Conservation (phyloP, 1,140 invertebrate species). For the Ceratina calcarata region DNA sequence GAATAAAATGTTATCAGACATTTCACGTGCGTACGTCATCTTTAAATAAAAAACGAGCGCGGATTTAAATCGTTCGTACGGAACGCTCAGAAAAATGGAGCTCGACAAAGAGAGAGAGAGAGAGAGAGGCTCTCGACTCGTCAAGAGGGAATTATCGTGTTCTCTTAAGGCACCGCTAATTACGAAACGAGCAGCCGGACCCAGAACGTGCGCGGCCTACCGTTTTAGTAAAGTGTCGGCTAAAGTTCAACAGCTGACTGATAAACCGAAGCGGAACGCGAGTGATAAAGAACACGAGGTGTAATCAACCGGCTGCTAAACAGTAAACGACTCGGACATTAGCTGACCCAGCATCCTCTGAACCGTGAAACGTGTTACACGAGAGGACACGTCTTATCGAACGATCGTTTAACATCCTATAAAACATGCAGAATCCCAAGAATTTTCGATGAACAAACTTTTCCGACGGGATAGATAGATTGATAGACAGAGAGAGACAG, state of each 20-base stretch:
- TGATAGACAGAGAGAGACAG: too few relatives aligned
- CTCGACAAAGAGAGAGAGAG: neutral
- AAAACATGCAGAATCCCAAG: neutral
- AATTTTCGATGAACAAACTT: neutral
- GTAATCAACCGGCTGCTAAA: slow-evolving; percentile 27
- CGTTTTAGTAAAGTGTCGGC: slow-evolving; percentile 28
- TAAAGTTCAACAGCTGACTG: slow-evolving; percentile 26
- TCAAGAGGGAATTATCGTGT: slow-evolving; percentile 7
- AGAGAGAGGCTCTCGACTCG: neutral
- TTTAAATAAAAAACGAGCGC: too few relatives aligned
- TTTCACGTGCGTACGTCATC: too few relatives aligned
- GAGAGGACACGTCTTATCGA: slow-evolving; percentile 7
- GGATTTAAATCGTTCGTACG: too few relatives aligned
- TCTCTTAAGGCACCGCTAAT: slow-evolving; percentile 29
- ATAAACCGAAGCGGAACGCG: slow-evolving; percentile 15
- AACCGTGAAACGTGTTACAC: slow-evolving; percentile 15
- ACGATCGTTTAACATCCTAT: neutral
- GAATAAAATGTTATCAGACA: too few relatives aligned
- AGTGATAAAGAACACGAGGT: slow-evolving; percentile 17
- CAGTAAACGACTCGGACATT: slow-evolving; percentile 20
- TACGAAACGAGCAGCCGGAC: slow-evolving; percentile 20
- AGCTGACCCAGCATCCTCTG: slow-evolving; percentile 5
- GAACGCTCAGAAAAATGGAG: neutral
- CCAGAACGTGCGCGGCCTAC: neutral
- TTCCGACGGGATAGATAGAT: neutral